Evolutionary conservation across 1,140 invertebrate genomes (phyloP).

Genomic region (Apis laboriosa): DNA sequence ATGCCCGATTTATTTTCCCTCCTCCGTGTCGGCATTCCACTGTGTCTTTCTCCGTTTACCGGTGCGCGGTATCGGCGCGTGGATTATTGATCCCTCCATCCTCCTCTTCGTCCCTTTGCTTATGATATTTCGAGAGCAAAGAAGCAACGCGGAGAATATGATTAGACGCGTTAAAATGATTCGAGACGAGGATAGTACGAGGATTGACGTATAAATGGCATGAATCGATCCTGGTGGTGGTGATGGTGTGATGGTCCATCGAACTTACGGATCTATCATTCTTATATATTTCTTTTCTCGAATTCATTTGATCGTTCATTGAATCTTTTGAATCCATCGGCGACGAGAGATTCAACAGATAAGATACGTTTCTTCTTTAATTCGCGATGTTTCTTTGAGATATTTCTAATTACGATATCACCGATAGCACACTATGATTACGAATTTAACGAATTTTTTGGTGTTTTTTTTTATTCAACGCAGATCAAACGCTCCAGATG

Average conservation of each 20-base stretch:
- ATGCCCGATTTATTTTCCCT: slow-evolving; percentile 9
- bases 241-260: not conserved
- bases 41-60: slow-evolving; percentile 31
- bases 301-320: no score
- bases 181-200: not conserved
- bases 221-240: not conserved
- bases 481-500: slow-evolving; percentile 72
- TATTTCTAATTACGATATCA: not conserved
- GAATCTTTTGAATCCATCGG: not conserved
- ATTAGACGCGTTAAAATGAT: not conserved
- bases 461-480: slow-evolving; percentile 35
- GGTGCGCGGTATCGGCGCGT: slow-evolving; percentile 73
- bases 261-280: not conserved
- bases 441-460: not conserved
- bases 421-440: not conserved
- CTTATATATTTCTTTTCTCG: not conserved
- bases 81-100: slow-evolving; percentile 78
- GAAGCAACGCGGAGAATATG: slow-evolving; percentile 25
- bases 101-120: slow-evolving; percentile 52
- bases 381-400: no score
- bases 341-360: not conserved
- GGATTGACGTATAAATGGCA: not conserved
- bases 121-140: slow-evolving; percentile 60
- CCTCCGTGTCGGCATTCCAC: slow-evolving; percentile 23
- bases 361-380: not conserved